These are phyloP conservation scores for Ennomos quercinarius DNA, from an alignment of 2,888 invertebrate species.

Conservation along the genomic window DNA sequence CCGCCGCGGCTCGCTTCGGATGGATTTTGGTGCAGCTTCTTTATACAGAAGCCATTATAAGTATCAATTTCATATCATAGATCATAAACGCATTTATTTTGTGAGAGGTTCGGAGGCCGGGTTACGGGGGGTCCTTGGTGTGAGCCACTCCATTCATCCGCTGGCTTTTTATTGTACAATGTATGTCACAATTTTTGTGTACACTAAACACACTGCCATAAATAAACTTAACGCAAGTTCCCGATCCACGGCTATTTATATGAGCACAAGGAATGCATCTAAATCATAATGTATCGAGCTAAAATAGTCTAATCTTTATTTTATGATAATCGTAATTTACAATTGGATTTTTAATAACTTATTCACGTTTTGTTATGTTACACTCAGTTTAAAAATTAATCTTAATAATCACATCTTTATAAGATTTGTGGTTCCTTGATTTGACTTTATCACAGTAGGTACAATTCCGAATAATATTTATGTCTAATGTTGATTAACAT, in stretches of 20 bases:
- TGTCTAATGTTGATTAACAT: no score
- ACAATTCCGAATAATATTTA: no score
- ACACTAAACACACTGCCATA: constrained; percentile 66
- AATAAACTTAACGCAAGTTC: constrained; percentile 71
- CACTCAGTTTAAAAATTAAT: constrained; percentile 42
- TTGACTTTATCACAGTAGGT: background rate
- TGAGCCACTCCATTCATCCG: constrained; percentile 69
- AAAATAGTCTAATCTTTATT: constrained; percentile 74
- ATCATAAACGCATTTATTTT: constrained; percentile 81
- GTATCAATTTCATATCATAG: constrained; percentile 85
- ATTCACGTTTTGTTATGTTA: constrained; percentile 67
- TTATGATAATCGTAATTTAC: constrained; percentile 81
- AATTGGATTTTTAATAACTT: constrained; percentile 81
- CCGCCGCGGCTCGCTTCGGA: constrained; percentile 55
- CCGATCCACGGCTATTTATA: constrained; percentile 67
- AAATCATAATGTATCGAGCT: constrained; percentile 67
- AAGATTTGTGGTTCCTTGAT: background rate
- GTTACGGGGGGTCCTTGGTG: constrained; percentile 77
- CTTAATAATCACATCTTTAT: constrained; percentile 25
- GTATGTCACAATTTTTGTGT: constrained; percentile 75
- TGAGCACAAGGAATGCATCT: constrained; percentile 65
- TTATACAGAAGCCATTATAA: constrained; percentile 85
- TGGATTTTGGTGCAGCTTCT: constrained; percentile 76
- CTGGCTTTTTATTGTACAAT: constrained; percentile 76
- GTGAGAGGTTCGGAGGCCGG: constrained; percentile 59